These are phyloP conservation scores for Thelaira solivaga DNA, from an alignment of 2,888 invertebrate species.

Conservation along the genomic window DNA sequence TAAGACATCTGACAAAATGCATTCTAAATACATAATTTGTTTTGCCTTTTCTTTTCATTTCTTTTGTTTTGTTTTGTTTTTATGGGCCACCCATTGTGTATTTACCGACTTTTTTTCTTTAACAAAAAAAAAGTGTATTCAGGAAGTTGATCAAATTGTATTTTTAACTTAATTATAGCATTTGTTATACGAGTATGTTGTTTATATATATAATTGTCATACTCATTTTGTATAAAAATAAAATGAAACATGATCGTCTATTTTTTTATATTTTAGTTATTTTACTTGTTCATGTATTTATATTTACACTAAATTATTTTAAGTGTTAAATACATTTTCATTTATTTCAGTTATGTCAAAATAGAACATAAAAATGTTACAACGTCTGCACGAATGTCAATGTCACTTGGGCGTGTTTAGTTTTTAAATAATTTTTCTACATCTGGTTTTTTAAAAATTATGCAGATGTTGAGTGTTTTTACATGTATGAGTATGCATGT, in stretches of 20 bases:
- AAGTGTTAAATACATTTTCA: slow-evolving; percentile 22
- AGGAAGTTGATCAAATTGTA: slow-evolving; percentile 36
- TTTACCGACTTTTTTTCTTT: background rate
- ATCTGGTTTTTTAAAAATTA: slow-evolving; percentile 4
- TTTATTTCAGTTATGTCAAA: slow-evolving; percentile 32
- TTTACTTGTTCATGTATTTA: too few relatives aligned
- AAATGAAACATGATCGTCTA: background rate
- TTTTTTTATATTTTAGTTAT: background rate
- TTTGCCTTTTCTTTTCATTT: background rate
- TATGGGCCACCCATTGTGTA: slow-evolving; percentile 50
- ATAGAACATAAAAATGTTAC: slow-evolving; percentile 38
- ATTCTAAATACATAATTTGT: slow-evolving; percentile 23
- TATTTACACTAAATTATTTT: slow-evolving; percentile 5
- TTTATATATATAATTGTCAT: background rate
- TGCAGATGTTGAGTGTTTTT: slow-evolving; percentile 12
- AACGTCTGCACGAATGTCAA: slow-evolving; percentile 35
- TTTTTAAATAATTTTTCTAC: slow-evolving; percentile 2
- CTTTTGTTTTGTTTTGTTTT: background rate
- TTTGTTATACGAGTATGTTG: background rate
- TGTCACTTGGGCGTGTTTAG: background rate
- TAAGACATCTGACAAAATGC: slow-evolving; percentile 37
- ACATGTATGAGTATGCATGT: too few relatives aligned
- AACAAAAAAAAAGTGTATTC: background rate
- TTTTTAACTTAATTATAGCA: slow-evolving; percentile 43
- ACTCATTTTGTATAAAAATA: too few relatives aligned